Conservation (phyloP, 2,888 invertebrate species). For the Acanthosepion pharaonis region DNA sequence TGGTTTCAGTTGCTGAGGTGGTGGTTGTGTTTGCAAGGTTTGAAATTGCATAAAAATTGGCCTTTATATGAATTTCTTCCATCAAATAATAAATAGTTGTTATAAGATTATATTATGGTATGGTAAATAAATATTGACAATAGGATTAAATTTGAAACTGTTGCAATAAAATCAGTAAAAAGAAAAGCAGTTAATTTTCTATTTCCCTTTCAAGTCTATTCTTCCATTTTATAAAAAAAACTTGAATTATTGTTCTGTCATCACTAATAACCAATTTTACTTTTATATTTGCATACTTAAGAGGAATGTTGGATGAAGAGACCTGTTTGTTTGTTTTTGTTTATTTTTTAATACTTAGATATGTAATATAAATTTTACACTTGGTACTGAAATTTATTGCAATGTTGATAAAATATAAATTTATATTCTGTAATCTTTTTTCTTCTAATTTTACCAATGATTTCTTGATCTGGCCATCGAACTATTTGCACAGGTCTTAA, state of each 20-base stretch:
- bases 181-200: too few species aligned
- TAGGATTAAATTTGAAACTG: too few species aligned
- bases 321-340: background rate
- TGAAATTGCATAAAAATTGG: too few species aligned
- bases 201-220: too few species aligned
- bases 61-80: too few species aligned
- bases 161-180: too few species aligned
- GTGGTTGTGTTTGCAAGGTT: background rate
- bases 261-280: background rate
- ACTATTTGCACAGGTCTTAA: conserved; percentile 40
- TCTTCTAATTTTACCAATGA: conserved; percentile 46
- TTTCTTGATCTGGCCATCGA: conserved; percentile 46
- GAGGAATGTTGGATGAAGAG: background rate
- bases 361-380: background rate
- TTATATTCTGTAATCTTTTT: conserved; percentile 36
- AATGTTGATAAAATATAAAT: background rate
- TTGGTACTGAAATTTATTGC: background rate
- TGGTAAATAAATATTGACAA: too few species aligned
- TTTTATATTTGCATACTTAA: background rate
- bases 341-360: too few species aligned
- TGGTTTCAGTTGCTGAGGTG: background rate
- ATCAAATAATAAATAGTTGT: too few species aligned
- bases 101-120: too few species aligned
- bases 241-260: too few species aligned
- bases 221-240: too few species aligned